Percentiles rank a stretch among this genome's conserved stretches.
Evolutionary conservation across 2,113 vertebrate genomes (phyloP).

Genomic region (Puntigrus tetrazona): DNA sequence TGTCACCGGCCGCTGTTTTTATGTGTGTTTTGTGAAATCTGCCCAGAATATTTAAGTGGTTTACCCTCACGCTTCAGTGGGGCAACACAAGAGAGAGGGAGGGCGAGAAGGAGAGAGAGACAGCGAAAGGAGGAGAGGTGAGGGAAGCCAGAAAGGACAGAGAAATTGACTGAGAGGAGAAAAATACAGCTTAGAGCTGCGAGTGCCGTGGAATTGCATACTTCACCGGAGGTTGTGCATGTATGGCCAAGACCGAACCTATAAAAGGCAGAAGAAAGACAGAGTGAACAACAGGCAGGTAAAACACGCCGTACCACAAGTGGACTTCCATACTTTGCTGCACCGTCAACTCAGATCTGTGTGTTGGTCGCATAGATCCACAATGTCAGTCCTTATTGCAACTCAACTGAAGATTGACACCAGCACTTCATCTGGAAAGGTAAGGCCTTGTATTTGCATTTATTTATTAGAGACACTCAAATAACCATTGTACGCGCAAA

Average conservation of each 20-base stretch:
- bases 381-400: slow-evolving; percentile 74
- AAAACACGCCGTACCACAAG: slow-evolving; percentile 3
- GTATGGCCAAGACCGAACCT: background rate
- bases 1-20: slow-evolving; percentile 30
- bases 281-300: background rate
- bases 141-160: slow-evolving; percentile 43
- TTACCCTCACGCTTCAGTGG: slow-evolving; percentile 54
- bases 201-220: slow-evolving; percentile 22
- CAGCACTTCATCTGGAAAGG: slow-evolving; percentile 69
- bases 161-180: slow-evolving; percentile 52
- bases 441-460: slow-evolving; percentile 60
- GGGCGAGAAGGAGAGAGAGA: slow-evolving; percentile 29
- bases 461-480: background rate
- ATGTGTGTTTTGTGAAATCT: slow-evolving; percentile 47
- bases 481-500: background rate
- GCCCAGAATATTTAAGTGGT: slow-evolving; percentile 55
- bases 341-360: background rate
- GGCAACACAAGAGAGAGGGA: slow-evolving; percentile 39
- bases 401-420: slow-evolving; percentile 75
- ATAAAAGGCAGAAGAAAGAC: background rate
- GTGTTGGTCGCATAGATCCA: background rate
- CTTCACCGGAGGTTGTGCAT: background rate
- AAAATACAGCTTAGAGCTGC: slow-evolving; percentile 52
- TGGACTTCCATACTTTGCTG: slow-evolving; percentile 32
- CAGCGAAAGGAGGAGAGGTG: background rate